Evolutionary conservation across 1,140 invertebrate genomes (phyloP).

Genomic region (Zaprionus gabonicus): DNA sequence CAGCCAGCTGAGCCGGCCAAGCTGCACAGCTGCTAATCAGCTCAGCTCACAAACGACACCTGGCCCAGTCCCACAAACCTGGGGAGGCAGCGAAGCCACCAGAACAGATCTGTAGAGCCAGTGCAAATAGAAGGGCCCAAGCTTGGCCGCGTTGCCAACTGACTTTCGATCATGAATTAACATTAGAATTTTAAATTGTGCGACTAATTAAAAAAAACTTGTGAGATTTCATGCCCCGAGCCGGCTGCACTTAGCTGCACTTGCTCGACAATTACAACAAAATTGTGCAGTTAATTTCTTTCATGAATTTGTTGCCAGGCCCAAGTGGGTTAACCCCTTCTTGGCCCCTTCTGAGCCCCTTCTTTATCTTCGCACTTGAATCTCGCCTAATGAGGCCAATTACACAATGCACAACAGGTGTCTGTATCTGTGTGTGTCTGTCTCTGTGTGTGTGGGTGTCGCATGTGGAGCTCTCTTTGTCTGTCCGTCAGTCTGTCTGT

Average conservation of each 20-base stretch:
- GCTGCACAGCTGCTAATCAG: conserved; percentile 65
- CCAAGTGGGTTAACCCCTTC: conserved; percentile 7
- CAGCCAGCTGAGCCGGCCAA: conserved; percentile 13
- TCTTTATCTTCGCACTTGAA: conserved; percentile 6
- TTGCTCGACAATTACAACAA: conserved; percentile 70
- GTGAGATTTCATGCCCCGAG: conserved; percentile 75
- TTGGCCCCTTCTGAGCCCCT: conserved; percentile 11
- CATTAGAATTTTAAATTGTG: conserved; percentile 79
- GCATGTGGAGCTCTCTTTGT: conserved; percentile 19
- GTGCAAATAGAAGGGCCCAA: conserved; percentile 49
- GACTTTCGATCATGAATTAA: conserved; percentile 80
- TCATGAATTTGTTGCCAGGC: conserved; percentile 51
- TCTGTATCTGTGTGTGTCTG: background rate
- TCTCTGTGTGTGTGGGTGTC: conserved; percentile 5
- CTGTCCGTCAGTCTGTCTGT: background rate
- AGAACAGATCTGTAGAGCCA: background rate
- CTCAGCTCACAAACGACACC: conserved; percentile 58
- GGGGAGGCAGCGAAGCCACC: background rate
- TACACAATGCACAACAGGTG: conserved; percentile 6
- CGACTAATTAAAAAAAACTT: conserved; percentile 73
- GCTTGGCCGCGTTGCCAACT: conserved; percentile 31
- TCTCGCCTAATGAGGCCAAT: conserved; percentile 22
- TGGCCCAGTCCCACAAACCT: conserved; percentile 51
- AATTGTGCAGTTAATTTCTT: conserved; percentile 61
- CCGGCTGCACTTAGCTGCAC: conserved; percentile 29